Conservation (phyloP, 30 jellyfish, hydroid and myxozoan species). For the Aurelia sp. region DNA sequence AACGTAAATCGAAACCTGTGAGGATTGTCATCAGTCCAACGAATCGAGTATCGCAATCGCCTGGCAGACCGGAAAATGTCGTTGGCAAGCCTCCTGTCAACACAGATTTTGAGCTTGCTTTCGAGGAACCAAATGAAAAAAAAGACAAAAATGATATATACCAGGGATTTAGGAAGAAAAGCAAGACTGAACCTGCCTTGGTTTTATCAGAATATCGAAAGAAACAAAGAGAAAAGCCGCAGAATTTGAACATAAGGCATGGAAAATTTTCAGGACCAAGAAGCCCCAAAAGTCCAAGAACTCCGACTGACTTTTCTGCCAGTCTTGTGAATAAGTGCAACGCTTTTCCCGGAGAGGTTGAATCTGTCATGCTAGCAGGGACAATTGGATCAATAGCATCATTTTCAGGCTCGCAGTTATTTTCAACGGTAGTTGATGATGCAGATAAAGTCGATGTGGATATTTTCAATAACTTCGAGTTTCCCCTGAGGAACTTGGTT, state of each 20-base stretch:
- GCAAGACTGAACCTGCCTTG: constrained; percentile 56
- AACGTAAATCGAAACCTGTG: constrained; percentile 17
- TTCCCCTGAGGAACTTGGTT: constrained; percentile 63
- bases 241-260: background rate
- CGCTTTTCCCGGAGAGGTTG: constrained; percentile 54
- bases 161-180: constrained; percentile 9
- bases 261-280: background rate
- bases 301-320: constrained; percentile 7
- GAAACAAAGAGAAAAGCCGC: background rate
- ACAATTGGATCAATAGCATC: constrained; percentile 86
- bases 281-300: background rate
- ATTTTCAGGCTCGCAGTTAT: constrained; percentile 60
- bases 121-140: background rate
- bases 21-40: constrained; percentile 8
- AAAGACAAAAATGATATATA: background rate
- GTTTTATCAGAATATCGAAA: constrained; percentile 37
- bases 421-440: constrained; percentile 71
- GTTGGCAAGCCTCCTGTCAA: background rate
- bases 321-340: constrained; percentile 16
- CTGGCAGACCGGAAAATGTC: background rate
- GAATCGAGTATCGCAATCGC: background rate
- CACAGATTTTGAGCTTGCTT: background rate
- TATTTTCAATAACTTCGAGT: constrained; percentile 81
- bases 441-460: constrained; percentile 78
- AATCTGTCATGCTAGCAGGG: constrained; percentile 77